These are phyloP conservation scores for Ginglymostoma cirratum DNA, from an alignment of 2,113 vertebrate species.

Conservation along the genomic window DNA sequence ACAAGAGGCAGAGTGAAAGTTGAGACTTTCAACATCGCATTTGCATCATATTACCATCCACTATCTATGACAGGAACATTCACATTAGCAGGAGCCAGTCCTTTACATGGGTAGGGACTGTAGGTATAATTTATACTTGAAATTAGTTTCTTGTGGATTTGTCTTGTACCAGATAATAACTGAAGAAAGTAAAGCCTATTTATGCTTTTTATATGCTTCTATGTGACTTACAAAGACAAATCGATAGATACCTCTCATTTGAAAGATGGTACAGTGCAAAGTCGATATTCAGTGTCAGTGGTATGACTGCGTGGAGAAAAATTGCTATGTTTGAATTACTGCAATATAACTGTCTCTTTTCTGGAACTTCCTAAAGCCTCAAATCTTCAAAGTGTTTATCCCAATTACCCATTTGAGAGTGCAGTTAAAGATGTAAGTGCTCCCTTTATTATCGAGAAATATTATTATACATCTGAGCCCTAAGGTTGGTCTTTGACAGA, in stretches of 20 bases:
- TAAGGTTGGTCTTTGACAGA: conserved; percentile 10
- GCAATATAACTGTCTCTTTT: neutral
- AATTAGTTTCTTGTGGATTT: neutral
- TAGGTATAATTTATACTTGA: neutral
- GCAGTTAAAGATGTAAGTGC: neutral
- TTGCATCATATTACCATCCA: neutral
- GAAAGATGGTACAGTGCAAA: neutral
- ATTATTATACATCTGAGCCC: neutral
- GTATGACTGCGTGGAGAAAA: neutral
- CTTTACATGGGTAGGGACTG: neutral
- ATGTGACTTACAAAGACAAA: neutral
- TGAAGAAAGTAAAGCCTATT: neutral
- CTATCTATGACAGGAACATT: neutral
- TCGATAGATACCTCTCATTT: neutral
- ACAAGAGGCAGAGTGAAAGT: neutral
- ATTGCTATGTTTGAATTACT: neutral
- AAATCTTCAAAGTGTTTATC: neutral
- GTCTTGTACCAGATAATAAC: neutral
- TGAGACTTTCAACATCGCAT: neutral
- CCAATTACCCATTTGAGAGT: neutral
- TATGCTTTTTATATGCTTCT: neutral
- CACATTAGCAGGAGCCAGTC: neutral
- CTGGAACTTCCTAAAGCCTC: neutral
- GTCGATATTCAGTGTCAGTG: neutral
- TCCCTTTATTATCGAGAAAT: neutral